phyloP scores from a whole-genome alignment of 2,888 invertebrate genomes.

The Drosophila kanekoi region DNA sequence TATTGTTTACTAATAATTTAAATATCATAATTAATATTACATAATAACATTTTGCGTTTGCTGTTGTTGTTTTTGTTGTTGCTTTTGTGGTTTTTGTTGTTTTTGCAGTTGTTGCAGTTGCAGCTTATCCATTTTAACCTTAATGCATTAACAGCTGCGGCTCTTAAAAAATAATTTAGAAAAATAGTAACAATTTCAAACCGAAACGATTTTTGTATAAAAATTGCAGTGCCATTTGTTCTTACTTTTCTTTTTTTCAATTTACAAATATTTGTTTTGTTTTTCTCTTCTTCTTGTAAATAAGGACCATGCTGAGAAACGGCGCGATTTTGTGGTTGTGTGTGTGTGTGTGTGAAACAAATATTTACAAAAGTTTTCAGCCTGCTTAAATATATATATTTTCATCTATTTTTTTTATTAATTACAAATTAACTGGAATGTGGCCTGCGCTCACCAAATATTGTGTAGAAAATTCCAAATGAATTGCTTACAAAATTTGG shows the following conservation, averaged over 20 bases:
- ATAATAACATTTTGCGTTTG: constrained; percentile 66
- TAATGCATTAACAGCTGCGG: constrained; percentile 55
- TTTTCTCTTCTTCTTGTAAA: constrained; percentile 37
- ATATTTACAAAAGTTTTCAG: constrained; percentile 72
- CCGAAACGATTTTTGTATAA: constrained; percentile 60
- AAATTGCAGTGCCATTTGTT: constrained; percentile 64
- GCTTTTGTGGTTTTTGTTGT: too few species aligned
- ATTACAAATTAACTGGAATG: constrained; percentile 56
- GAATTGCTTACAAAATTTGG: constrained; percentile 61
- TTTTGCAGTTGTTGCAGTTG: constrained; percentile 20
- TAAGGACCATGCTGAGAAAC: constrained; percentile 37
- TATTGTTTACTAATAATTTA: constrained; percentile 69
- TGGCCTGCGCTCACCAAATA: constrained; percentile 45
- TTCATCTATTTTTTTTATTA: background rate
- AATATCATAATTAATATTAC: constrained; percentile 71
- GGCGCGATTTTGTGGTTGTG: constrained; percentile 24
- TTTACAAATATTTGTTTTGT: constrained; percentile 14
- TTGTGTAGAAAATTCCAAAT: constrained; percentile 45
- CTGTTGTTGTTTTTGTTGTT: constrained; percentile 1
- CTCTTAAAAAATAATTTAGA: constrained; percentile 63
- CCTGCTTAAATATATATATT: background rate
- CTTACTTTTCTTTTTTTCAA: constrained; percentile 13
- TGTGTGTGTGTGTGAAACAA: constrained; percentile 55
- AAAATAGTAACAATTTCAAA: constrained; percentile 69
- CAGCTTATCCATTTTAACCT: constrained; percentile 29